phyloP scores from a whole-genome alignment of 2,888 invertebrate species.

The Isoperla grammatica region DNA sequence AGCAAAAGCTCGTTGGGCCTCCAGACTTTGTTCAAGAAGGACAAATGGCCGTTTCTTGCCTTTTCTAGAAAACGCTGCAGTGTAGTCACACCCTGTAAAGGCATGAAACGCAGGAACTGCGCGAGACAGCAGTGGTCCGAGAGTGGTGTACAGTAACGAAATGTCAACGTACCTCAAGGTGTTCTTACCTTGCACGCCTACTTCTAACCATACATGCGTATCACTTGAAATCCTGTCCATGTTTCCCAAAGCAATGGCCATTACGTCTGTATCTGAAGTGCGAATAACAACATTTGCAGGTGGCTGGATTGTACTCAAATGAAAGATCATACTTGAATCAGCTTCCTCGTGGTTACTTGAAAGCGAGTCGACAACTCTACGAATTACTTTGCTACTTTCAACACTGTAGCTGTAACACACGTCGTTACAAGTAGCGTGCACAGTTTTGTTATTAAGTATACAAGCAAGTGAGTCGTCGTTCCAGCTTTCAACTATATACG shows the following conservation, averaged over 20 bases:
- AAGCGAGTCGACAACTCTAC: background rate
- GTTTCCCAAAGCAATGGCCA: constrained; percentile 1
- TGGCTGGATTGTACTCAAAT: constrained; percentile 27
- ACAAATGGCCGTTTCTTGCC: constrained; percentile 5
- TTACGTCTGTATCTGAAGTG: background rate
- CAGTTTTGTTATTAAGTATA: background rate
- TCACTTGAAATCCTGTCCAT: background rate
- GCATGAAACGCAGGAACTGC: constrained; percentile 19
- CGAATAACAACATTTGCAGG: background rate
- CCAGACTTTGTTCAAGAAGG: background rate
- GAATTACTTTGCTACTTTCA: background rate
- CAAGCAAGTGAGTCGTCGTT: too few species aligned
- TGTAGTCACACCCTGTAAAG: constrained; percentile 20
- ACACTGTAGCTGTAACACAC: background rate
- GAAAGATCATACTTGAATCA: constrained; percentile 33
- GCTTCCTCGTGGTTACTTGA: constrained; percentile 34
- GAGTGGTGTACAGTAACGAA: background rate
- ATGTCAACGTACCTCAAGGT: background rate
- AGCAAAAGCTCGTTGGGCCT: background rate
- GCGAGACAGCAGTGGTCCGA: background rate
- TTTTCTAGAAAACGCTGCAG: constrained; percentile 16
- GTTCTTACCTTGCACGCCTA: background rate
- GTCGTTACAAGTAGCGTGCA: constrained; percentile 12
- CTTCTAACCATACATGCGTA: constrained; percentile 3
- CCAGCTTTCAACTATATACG: too few species aligned